Evolutionary conservation across 1,140 invertebrate species (phyloP).

Genomic region (Trachymyrmex septentrionalis): DNA sequence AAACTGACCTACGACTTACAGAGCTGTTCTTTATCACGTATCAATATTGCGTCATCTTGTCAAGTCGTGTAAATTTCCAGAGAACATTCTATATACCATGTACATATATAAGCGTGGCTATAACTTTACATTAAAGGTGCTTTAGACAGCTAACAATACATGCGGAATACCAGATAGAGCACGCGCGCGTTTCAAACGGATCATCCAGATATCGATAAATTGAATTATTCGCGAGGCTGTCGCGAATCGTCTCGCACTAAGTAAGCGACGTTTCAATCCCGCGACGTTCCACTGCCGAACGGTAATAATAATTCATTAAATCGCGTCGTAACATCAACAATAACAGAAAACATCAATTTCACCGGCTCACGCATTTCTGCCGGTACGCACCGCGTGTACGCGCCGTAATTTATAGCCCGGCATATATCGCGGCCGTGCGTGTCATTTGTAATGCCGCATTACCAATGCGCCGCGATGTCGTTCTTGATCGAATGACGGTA

Average conservation of each 20-base stretch:
- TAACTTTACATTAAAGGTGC: not conserved
- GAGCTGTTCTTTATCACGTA: conserved; percentile 21
- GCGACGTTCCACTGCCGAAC: not conserved
- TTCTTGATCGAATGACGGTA: conserved; percentile 61
- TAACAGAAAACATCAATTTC: conserved; percentile 44
- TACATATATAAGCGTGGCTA: not conserved
- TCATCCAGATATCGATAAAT: conserved; percentile 35
- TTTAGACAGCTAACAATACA: conserved; percentile 12
- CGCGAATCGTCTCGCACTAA: not conserved
- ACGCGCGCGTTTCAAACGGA: not conserved
- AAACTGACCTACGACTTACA: not conserved
- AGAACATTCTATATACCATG: not conserved
- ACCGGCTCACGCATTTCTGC: not conserved
- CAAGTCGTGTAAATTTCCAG: conserved; percentile 40
- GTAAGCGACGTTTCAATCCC: conserved; percentile 30
- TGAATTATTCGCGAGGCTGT: conserved; percentile 6
- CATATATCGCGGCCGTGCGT: conserved; percentile 48
- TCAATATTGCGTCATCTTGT: conserved; percentile 36
- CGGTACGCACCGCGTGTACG: not conserved
- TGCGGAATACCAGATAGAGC: not conserved
- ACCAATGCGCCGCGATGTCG: conserved; percentile 55
- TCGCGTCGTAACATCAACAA: conserved; percentile 29
- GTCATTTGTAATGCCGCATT: conserved; percentile 64
- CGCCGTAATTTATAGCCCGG: conserved; percentile 47
- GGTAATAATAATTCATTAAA: conserved; percentile 33